Conservation (phyloP, 2,113 vertebrate species). For the Pseudonaja textilis region DNA sequence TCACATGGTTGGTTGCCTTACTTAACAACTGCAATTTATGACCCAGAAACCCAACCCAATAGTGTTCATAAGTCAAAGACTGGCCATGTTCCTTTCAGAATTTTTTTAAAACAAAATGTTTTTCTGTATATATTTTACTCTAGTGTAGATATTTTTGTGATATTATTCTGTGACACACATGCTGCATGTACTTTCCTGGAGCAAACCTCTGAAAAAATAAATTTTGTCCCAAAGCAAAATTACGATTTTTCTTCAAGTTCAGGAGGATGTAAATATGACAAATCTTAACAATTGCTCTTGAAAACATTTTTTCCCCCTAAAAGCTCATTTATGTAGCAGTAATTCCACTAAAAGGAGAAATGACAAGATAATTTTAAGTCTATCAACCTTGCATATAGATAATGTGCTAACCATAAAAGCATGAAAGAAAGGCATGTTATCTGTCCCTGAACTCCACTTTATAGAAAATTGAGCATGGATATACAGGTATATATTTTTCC, state of each 20-base stretch:
- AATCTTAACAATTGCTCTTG: neutral
- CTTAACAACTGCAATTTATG: neutral
- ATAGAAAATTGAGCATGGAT: neutral
- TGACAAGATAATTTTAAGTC: neutral
- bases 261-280: neutral
- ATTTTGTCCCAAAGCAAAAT: neutral
- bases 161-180: neutral
- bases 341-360: neutral
- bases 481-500: neutral
- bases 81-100: neutral
- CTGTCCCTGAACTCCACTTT: neutral
- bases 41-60: neutral
- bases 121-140: neutral
- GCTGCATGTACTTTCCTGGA: neutral
- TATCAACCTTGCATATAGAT: neutral
- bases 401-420: neutral
- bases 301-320: neutral
- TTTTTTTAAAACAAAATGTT: neutral
- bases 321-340: neutral
- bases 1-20: neutral
- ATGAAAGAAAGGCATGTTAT: neutral
- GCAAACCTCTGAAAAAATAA: neutral
- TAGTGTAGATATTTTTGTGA: neutral
- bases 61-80: neutral
- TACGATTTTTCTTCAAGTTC: neutral